phyloP scores from a whole-genome alignment of 2,888 invertebrate species.

The Sycophila texana region DNA sequence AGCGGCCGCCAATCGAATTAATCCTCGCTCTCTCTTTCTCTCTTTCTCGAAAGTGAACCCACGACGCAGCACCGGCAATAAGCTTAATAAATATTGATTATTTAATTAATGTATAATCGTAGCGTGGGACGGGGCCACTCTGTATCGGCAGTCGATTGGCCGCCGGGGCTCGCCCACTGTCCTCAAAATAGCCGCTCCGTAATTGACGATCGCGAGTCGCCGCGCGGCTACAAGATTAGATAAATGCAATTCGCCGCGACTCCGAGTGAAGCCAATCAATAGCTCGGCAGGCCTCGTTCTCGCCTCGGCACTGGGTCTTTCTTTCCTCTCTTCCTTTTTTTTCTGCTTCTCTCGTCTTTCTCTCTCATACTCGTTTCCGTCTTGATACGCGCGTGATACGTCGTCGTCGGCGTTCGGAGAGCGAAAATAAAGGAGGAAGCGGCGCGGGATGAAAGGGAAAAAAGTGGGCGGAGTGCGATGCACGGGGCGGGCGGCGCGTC shows the following conservation, averaged over 20 bases:
- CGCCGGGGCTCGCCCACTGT: conserved; percentile 61
- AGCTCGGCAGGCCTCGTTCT: conserved; percentile 31
- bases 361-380: conserved; percentile 7
- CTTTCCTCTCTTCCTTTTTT: neutral
- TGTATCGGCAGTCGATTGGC: conserved; percentile 63
- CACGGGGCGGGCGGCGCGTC: neutral
- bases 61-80: conserved; percentile 59
- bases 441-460: conserved; percentile 7
- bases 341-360: neutral
- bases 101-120: conserved; percentile 72
- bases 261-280: conserved; percentile 41
- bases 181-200: conserved; percentile 47
- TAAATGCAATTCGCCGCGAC: conserved; percentile 48
- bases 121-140: conserved; percentile 61
- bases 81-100: conserved; percentile 74
- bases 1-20: conserved; percentile 67
- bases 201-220: conserved; percentile 38
- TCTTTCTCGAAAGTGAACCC: neutral
- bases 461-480: conserved; percentile 1
- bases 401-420: neutral
- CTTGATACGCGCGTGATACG: neutral
- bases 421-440: neutral
- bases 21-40: conserved; percentile 60
- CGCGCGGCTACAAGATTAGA: conserved; percentile 44
- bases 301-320: neutral